Evolutionary conservation across 2,797 vertebrate species (phyloP).

Genomic region (Chromis chromis): DNA sequence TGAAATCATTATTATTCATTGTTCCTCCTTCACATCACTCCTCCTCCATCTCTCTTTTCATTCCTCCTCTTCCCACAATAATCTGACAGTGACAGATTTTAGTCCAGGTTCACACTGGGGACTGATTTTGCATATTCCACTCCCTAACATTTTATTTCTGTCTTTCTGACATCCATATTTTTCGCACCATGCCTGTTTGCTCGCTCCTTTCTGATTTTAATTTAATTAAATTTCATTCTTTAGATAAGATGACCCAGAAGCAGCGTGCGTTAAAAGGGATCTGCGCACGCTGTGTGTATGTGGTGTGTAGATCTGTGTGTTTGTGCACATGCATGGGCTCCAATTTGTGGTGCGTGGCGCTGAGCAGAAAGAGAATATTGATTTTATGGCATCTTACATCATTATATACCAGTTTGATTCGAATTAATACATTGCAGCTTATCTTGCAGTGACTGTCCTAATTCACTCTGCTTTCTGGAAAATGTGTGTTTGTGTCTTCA

Average conservation of each 20-base stretch:
- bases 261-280: background rate
- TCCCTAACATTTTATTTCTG: background rate
- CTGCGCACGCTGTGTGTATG: conserved; percentile 7
- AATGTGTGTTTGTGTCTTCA: conserved; percentile 22
- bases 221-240: conserved; percentile 13
- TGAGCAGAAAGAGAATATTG: conserved; percentile 42
- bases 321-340: background rate
- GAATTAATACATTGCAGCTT: conserved; percentile 18
- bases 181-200: background rate
- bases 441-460: conserved; percentile 4
- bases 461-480: conserved; percentile 11
- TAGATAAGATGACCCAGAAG: conserved; percentile 43
- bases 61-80: conserved; percentile 1
- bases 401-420: conserved; percentile 43
- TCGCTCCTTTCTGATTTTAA: background rate
- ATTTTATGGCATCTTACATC: conserved; percentile 54
- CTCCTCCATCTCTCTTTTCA: conserved; percentile 5
- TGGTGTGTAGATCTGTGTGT: background rate
- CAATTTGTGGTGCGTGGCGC: conserved; percentile 5
- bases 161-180: background rate
- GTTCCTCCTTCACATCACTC: background rate
- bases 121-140: background rate
- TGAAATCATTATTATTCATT: conserved; percentile 1
- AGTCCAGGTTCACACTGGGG: background rate
- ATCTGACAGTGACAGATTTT: conserved; percentile 12